These are phyloP conservation scores for Micromussa lordhowensis DNA, from an alignment of 92 coral and sea anemone species.

Conservation along the genomic window DNA sequence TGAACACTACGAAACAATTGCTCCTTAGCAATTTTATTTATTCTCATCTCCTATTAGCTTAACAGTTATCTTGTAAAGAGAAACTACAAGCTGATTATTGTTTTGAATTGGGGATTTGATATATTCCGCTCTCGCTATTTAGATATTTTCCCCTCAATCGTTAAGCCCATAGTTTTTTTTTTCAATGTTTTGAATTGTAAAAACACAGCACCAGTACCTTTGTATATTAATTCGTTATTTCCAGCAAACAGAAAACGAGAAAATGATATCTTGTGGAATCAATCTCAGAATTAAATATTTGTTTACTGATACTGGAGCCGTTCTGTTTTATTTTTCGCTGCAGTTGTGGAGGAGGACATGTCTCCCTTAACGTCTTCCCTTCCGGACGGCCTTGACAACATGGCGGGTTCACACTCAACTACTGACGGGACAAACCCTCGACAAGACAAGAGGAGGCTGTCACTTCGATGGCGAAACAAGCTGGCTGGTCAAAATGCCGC, in stretches of 20 bases:
- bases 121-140: no score
- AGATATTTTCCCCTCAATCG: no score
- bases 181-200: no score
- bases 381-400: constrained; percentile 91
- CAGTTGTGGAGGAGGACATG: constrained; percentile 59
- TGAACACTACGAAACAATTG: no score
- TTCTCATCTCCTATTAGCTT: not conserved
- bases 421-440: constrained; percentile 41
- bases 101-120: no score
- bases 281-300: not conserved
- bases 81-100: no score
- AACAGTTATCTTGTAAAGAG: no score
- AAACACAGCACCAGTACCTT: no score
- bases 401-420: constrained; percentile 56
- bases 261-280: no score
- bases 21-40: not conserved
- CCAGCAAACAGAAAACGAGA: no score
- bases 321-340: not conserved
- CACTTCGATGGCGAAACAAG: constrained; percentile 82
- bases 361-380: constrained; percentile 79
- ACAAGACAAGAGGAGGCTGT: constrained; percentile 74
- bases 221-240: no score
- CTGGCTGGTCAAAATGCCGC: constrained; percentile 37
- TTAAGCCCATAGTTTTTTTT: no score
- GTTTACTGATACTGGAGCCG: not conserved